Conservation (phyloP, 1,140 invertebrate genomes). For the Bathynomus jamesi region DNA sequence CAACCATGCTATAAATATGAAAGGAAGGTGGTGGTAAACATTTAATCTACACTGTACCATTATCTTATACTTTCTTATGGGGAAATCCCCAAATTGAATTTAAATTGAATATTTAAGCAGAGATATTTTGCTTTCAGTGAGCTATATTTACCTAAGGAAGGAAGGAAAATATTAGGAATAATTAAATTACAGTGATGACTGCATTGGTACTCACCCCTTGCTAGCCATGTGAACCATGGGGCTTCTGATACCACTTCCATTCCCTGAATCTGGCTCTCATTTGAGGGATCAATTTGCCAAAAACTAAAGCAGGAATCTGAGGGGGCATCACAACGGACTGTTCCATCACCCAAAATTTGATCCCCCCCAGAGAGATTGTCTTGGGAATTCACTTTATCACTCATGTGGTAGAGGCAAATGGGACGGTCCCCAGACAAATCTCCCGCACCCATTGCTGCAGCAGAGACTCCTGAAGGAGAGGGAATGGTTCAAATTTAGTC, state of each 20-base stretch:
- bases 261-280: neutral
- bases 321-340: neutral
- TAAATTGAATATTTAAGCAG: no score
- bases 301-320: neutral
- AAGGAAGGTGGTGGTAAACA: no score
- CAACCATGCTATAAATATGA: no score
- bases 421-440: neutral
- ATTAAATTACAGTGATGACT: no score
- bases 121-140: no score
- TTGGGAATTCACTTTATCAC: neutral
- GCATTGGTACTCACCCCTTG: neutral
- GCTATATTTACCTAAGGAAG: no score
- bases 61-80: no score
- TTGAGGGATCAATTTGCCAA: neutral
- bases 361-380: neutral
- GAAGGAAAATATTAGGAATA: no score
- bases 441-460: neutral
- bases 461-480: neutral
- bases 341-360: neutral
- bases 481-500: no score
- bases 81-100: no score
- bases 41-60: no score
- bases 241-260: neutral
- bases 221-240: neutral
- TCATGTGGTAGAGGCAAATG: neutral